Percentiles rank a stretch among this genome's conserved stretches.
phyloP scores from a whole-genome alignment of 2,888 invertebrate genomes.

The Lycia hirtaria region DNA sequence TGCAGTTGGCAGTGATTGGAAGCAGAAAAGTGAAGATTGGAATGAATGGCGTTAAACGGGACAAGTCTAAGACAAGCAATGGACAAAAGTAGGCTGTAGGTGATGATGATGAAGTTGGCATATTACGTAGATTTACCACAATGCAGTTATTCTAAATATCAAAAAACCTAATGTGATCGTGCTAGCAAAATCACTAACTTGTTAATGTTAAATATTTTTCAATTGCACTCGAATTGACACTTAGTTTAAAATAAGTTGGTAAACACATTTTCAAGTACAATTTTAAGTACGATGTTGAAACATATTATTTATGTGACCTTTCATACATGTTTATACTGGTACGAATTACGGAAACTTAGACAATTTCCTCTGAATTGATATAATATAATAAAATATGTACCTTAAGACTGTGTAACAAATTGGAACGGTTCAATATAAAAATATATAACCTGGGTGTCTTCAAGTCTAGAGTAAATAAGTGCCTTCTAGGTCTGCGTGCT shows the following conservation, averaged over 20 bases:
- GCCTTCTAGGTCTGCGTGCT: no score
- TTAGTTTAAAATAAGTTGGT: constrained; percentile 15
- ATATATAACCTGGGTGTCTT: no score
- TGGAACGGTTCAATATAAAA: no score
- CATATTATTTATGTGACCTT: constrained; percentile 19
- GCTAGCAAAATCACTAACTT: constrained; percentile 2
- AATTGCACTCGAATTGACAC: constrained; percentile 28
- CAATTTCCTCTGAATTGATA: background rate
- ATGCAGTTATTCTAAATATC: background rate
- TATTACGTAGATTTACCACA: background rate
- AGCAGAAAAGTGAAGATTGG: no score
- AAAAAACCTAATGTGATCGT: background rate
- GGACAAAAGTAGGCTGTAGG: no score
- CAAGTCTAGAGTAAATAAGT: no score
- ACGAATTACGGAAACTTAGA: background rate
- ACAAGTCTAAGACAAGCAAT: no score
- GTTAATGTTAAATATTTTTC: constrained; percentile 2
- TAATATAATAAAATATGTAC: background rate
- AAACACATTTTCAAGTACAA: constrained; percentile 25
- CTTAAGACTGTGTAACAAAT: background rate
- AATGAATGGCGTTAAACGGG: no score
- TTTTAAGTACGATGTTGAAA: constrained; percentile 11
- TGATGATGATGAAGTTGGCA: no score
- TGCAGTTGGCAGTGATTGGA: no score
- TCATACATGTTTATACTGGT: constrained; percentile 6